phyloP scores from a whole-genome alignment of 2,113 vertebrate genomes.

The Cyrtonyx montezumae region DNA sequence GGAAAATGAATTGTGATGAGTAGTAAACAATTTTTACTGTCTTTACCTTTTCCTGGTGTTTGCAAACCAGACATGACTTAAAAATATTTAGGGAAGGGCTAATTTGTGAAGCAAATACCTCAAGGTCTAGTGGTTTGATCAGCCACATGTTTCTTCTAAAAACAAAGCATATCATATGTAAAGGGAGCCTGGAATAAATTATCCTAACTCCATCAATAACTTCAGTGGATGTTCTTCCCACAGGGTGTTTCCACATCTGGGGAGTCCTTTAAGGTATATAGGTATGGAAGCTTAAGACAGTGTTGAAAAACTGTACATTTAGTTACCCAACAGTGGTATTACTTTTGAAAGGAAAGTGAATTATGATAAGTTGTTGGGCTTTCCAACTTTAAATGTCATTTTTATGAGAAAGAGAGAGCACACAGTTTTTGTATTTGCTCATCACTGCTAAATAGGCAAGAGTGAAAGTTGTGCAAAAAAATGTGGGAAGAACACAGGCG shows the following conservation, averaged over 20 bases:
- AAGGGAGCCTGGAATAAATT: constrained; percentile 26
- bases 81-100: not conserved
- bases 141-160: constrained; percentile 12
- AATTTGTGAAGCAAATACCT: constrained; percentile 21
- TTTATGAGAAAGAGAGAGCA: not conserved
- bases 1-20: not conserved
- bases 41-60: not conserved
- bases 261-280: constrained; percentile 29
- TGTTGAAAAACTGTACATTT: not conserved
- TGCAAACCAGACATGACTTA: not conserved
- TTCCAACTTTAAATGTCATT: not conserved
- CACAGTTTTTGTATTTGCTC: not conserved
- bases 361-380: not conserved
- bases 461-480: constrained; percentile 42
- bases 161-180: not conserved
- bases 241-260: not conserved
- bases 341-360: not conserved
- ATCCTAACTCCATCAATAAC: not conserved
- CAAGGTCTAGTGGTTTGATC: constrained; percentile 11
- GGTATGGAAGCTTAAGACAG: constrained; percentile 67
- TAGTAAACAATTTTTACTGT: not conserved
- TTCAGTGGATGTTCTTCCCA: not conserved
- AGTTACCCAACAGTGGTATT: not conserved
- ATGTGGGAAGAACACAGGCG: constrained; percentile 44
- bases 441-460: not conserved